Evolutionary conservation across 2,888 invertebrate species (phyloP), one percentile per base, ranked within the genome.

Genomic region (Lasioglossum figueresi): DNA sequence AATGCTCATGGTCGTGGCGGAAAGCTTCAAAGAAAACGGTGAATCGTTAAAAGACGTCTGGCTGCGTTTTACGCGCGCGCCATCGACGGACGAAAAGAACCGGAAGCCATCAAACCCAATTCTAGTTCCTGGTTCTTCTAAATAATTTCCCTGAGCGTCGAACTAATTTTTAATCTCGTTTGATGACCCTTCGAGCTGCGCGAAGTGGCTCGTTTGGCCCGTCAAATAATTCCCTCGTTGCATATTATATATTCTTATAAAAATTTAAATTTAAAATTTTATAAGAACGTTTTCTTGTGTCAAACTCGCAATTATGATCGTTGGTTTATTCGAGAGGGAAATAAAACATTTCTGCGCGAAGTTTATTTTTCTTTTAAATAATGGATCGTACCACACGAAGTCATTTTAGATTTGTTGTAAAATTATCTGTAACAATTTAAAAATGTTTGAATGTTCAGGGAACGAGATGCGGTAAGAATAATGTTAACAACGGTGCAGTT

Each of bases 41-140:
- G 82, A 82, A 82, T 84, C 86, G 80, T 86, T 80, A 52, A 85
- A 82, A 83, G 76, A 83, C 45, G 77, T 34, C 83, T 45, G 80
- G 34, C 56, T 40, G 14, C 48, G 73, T 85, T 84, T 82, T 80
- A 82, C 56, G 31, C 14, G 27, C 34, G 63, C 4, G 37, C n/a
- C 31, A 72, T 80, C 71, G 43, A 34, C 80, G 75, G 10, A 27
- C 19, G 5, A 43, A 34, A 63, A 31, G 10, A 37, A 37, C n/a
- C 34, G 52, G n/a, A n/a, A 66, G 66, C 34, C 16, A 27, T 59
- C 27, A n/a, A 59, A 59, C 5, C 27, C 27, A 1, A 27, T 14
- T 37, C 2, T 5, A 34, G 31, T 37, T 14, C 5, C 34, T 14
- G 16, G n/a, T 12, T 70, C 27, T 70, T 34, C 31, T 31, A 31